phyloP scores from a whole-genome alignment of 2,888 invertebrate genomes.

The Epirrhoe alternata region DNA sequence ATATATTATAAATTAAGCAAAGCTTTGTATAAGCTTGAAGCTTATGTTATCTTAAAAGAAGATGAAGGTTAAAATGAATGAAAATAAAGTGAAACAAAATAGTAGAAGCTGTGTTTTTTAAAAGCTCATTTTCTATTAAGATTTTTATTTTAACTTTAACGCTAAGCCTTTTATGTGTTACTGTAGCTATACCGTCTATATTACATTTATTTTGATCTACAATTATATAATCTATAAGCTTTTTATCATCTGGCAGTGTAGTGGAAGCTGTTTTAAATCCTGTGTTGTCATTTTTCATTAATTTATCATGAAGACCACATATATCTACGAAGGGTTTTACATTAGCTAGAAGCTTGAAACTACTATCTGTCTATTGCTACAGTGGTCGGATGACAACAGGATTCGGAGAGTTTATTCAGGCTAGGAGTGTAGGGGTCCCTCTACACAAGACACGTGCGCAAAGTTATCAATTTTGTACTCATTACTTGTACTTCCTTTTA shows the following conservation, averaged over 20 bases:
- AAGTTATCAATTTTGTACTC: slow-evolving; percentile 78
- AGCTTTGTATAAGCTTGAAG: slow-evolving; percentile 62
- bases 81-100: slow-evolving; percentile 46
- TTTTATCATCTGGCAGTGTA: slow-evolving; percentile 64
- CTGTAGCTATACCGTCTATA: slow-evolving; percentile 55
- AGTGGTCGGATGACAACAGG: slow-evolving; percentile 76
- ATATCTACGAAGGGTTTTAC: slow-evolving; percentile 49
- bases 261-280: slow-evolving; percentile 64
- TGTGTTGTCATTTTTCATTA: slow-evolving; percentile 61
- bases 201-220: slow-evolving; percentile 55
- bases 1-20: slow-evolving; percentile 55
- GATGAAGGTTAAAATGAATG: slow-evolving; percentile 41
- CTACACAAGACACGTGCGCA: slow-evolving; percentile 83
- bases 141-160: slow-evolving; percentile 41
- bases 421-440: slow-evolving; percentile 75
- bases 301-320: slow-evolving; percentile 43
- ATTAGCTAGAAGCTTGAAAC: slow-evolving; percentile 63
- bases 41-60: slow-evolving; percentile 37
- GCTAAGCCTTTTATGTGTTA: slow-evolving; percentile 56
- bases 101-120: slow-evolving; percentile 53
- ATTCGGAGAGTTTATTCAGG: slow-evolving; percentile 61
- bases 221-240: slow-evolving; percentile 59
- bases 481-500: slow-evolving; percentile 84
- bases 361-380: slow-evolving; percentile 64
- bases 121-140: slow-evolving; percentile 44